phyloP scores from a whole-genome alignment of 2,797 vertebrate genomes.

The Lutra lutra region DNA sequence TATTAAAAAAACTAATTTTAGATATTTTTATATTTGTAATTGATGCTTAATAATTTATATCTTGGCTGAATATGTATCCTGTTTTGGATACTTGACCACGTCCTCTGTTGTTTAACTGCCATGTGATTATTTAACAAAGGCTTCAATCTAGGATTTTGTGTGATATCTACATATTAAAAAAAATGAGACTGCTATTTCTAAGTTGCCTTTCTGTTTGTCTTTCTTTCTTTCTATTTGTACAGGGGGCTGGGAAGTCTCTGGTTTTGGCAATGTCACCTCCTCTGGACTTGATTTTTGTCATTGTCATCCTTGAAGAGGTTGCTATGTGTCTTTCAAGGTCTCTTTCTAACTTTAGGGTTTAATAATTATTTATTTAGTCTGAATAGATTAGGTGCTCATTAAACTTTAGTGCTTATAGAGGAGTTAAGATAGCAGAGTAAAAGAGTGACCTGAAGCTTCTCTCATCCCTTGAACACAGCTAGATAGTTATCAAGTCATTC shows the following conservation, averaged over 20 bases:
- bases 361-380: not conserved
- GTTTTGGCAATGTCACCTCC: not conserved
- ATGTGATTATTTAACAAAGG: not conserved
- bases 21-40: not conserved
- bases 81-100: not conserved
- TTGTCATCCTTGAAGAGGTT: not conserved
- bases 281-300: slow-evolving; percentile 27
- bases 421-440: not conserved
- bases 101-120: not conserved
- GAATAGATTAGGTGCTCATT: not conserved
- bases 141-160: not conserved
- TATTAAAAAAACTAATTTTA: not conserved
- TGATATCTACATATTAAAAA: not conserved
- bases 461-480: not conserved
- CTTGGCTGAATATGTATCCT: not conserved
- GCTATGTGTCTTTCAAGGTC: not conserved
- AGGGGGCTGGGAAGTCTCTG: not conserved
- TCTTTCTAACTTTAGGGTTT: not conserved
- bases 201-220: not conserved
- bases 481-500: not conserved
- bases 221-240: not conserved
- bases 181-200: not conserved
- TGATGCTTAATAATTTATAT: not conserved
- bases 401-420: not conserved
- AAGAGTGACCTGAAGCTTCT: not conserved